Percentiles rank a stretch among this genome's conserved stretches.
Evolutionary conservation across 2,888 invertebrate genomes (phyloP).

Genomic region (Cheilosia scutellata): DNA sequence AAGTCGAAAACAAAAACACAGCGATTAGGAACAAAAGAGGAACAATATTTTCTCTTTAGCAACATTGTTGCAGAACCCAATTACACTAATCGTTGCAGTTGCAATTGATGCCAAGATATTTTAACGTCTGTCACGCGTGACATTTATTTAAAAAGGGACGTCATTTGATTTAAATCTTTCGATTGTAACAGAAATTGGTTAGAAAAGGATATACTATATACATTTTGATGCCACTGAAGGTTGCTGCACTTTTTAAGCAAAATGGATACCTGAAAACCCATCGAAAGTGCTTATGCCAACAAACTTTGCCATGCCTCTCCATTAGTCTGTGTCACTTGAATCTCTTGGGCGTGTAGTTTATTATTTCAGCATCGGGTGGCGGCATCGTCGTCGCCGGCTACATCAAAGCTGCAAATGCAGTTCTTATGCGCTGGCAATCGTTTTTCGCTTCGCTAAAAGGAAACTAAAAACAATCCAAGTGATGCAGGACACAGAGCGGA

Average conservation of each 20-base stretch:
- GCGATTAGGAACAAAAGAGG: not conserved
- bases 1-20: not conserved
- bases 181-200: no score
- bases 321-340: slow-evolving; percentile 19
- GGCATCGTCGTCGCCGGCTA: slow-evolving; percentile 49
- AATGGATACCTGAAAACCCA: not conserved
- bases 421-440: slow-evolving; percentile 28
- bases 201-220: no score
- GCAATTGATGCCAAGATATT: not conserved
- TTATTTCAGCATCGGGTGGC: not conserved
- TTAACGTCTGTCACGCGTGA: not conserved
- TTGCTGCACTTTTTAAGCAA: no score
- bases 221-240: no score
- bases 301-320: slow-evolving; percentile 18
- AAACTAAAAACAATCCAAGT: slow-evolving; percentile 50
- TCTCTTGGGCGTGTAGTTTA: slow-evolving; percentile 3
- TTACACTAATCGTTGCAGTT: slow-evolving; percentile 1
- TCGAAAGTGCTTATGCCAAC: not conserved
- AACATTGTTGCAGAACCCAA: slow-evolving; percentile 1
- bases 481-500: not conserved
- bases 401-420: slow-evolving; percentile 59
- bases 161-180: no score
- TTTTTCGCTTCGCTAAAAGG: slow-evolving; percentile 23
- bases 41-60: not conserved
- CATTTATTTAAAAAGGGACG: no score